Evolutionary conservation across 2,113 vertebrate genomes (phyloP).

Genomic region (Anoura caudifer): DNA sequence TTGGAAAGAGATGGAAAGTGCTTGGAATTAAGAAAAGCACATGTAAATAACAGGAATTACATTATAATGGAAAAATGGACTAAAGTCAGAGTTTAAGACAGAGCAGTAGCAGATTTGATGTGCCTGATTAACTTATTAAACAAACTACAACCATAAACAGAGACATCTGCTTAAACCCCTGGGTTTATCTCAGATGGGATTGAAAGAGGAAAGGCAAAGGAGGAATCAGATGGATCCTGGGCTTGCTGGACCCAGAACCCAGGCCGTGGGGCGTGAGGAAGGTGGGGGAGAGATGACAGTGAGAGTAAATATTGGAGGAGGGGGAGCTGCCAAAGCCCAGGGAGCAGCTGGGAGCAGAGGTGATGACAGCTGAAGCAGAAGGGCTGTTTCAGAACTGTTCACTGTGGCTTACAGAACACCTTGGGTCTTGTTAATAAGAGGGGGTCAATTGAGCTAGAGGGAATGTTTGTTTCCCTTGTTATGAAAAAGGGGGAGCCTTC

Average conservation of each 20-base stretch:
- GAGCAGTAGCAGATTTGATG: not conserved
- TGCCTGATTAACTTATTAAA: not conserved
- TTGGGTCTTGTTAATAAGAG: constrained; percentile 35
- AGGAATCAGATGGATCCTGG: not conserved
- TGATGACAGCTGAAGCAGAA: constrained; percentile 57
- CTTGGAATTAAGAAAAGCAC: not conserved
- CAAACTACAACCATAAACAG: not conserved
- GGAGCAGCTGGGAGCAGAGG: constrained; percentile 56
- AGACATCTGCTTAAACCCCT: not conserved
- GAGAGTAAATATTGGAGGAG: not conserved
- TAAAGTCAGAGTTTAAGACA: not conserved
- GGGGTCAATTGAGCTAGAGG: constrained; percentile 54
- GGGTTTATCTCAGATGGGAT: not conserved
- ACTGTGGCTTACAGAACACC: not conserved
- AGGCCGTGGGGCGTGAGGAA: not conserved
- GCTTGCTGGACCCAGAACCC: not conserved
- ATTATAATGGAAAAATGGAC: not conserved
- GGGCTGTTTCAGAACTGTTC: constrained; percentile 36
- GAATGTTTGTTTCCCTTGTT: constrained; percentile 6
- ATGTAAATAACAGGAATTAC: not conserved
- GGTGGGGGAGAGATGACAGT: no score
- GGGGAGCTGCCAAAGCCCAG: constrained; percentile 14
- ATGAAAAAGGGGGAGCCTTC: not conserved
- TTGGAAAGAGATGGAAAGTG: not conserved
- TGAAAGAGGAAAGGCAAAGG: not conserved